Conservation (phyloP, 2,888 invertebrate genomes). For the Sesia bembeciformis region DNA sequence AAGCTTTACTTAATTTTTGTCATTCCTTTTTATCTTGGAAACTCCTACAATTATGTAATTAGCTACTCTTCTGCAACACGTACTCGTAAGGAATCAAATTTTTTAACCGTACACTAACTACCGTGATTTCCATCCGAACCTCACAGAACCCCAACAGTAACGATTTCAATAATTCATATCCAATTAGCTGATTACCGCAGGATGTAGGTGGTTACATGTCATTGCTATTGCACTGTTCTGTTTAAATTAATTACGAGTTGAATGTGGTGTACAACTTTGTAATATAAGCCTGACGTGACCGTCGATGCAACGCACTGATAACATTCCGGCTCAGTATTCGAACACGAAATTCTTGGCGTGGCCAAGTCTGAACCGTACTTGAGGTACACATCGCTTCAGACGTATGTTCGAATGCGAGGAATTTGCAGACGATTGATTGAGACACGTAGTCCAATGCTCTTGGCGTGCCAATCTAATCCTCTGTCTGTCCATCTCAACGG, state of each 20-base stretch:
- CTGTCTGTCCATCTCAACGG: constrained; percentile 24
- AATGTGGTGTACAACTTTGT: constrained; percentile 10
- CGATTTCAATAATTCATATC: constrained; percentile 53
- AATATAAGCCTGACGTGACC: constrained; percentile 47
- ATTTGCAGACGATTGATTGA: constrained; percentile 58
- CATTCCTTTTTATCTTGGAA: background rate
- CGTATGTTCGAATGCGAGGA: constrained; percentile 55
- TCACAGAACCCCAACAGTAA: constrained; percentile 33
- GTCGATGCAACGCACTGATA: constrained; percentile 62
- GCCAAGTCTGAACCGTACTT: constrained; percentile 47
- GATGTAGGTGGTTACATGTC: constrained; percentile 16
- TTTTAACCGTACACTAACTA: constrained; percentile 21
- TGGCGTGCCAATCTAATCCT: constrained; percentile 44
- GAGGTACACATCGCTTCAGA: constrained; percentile 44
- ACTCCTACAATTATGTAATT: no score
- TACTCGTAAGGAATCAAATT: background rate
- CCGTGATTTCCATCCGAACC: constrained; percentile 26
- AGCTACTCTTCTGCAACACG: no score
- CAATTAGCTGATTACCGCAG: constrained; percentile 56
- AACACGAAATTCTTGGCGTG: constrained; percentile 63
- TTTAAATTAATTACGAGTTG: background rate
- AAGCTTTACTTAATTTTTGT: background rate
- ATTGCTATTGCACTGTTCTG: constrained; percentile 14
- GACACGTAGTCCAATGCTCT: constrained; percentile 54
- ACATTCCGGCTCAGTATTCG: constrained; percentile 65